A percentile compares a stretch with the other conserved stretches of the same genome.
These are phyloP conservation scores for Hypomecis atomaria DNA, from an alignment of 2,888 invertebrate genomes.

Conservation along the genomic window DNA sequence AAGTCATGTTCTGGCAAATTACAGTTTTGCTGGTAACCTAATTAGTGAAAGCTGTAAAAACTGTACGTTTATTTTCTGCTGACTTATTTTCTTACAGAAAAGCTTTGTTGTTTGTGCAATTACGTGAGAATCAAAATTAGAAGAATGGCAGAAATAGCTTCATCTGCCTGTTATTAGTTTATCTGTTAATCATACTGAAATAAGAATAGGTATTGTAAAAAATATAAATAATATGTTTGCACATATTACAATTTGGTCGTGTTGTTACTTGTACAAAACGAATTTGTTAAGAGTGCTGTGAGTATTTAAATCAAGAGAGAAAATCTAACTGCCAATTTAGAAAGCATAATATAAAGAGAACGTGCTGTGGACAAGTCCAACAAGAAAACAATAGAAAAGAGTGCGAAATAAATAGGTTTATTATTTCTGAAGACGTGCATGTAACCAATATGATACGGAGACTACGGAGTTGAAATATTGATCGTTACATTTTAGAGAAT, in stretches of 20 bases:
- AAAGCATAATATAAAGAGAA: slow-evolving; percentile 48
- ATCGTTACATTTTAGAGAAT: slow-evolving; percentile 37
- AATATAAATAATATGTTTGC: slow-evolving; percentile 39
- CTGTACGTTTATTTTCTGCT: slow-evolving; percentile 35
- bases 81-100: slow-evolving; percentile 44
- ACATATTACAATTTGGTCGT: slow-evolving; percentile 77
- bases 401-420: slow-evolving; percentile 44
- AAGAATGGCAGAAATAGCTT: slow-evolving; percentile 25
- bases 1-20: slow-evolving; percentile 69
- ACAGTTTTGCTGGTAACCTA: slow-evolving; percentile 42
- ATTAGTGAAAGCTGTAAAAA: slow-evolving; percentile 50
- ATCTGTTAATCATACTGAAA: slow-evolving; percentile 40
- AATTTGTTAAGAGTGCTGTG: slow-evolving; percentile 42
- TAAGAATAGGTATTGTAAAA: slow-evolving; percentile 27
- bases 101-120: slow-evolving; percentile 40
- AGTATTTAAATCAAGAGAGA: slow-evolving; percentile 23
- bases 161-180: slow-evolving; percentile 50
- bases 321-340: slow-evolving; percentile 23
- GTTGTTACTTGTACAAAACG: slow-evolving; percentile 62
- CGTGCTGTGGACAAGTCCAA: slow-evolving; percentile 53
- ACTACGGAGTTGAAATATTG: slow-evolving; percentile 22
- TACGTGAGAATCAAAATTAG: slow-evolving; percentile 20
- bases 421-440: slow-evolving; percentile 54
- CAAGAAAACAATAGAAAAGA: slow-evolving; percentile 42
- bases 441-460: slow-evolving; percentile 30